Base-by-base conservation (phyloP, 2,888 invertebrate species). In the Amiota minor region DNA sequence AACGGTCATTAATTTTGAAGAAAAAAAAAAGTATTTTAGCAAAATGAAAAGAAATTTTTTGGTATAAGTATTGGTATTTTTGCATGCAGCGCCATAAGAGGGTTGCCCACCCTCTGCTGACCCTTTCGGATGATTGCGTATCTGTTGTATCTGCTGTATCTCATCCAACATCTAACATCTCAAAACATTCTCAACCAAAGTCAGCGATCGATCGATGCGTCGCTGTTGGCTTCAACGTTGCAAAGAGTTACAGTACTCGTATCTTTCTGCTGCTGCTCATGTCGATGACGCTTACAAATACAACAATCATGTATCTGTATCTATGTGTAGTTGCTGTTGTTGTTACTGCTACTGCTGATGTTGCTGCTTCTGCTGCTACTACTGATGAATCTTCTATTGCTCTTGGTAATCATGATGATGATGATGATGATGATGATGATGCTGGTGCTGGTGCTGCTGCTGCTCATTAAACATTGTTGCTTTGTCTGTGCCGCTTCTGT, bases 31-130 rank as follows among this genome's bases (percentile, higher is more conserved):
- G 23, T 35, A 20, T 35, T n/a, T 1, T n/a, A 62, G 8, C 14
- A 35, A 35, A 35, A 56, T 16, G 18, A 16, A 59, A 59, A 6
- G 35, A 35, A 0, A 35, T 35, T 35, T 35, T 35, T n/a, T n/a
- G 53, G 12, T 53, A 53, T 12, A 12, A 53, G 53, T 62, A 12
- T 62, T 62, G 23, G 62, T 23, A 35, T 62, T 62, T 62, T 62
- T 16, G 62, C 45, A 62, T 35, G 76, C 59, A 79, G 84, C 79
- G 78, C 47, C 53, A 67, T n/a, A 8, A 35, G 35, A 35, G 35
- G 35, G 6, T 35, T 35, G 35, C 35, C 35, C 35, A 35, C 47
- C 47, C 18, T 46, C 49, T 65, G 46, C 47, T 68, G 50, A 53
- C 67, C 67, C 67, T 68, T 53, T 35, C 67, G 35, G 35, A 6